phyloP scores from a whole-genome alignment of 2,888 invertebrate genomes.

The Lasius fuliginosus region DNA sequence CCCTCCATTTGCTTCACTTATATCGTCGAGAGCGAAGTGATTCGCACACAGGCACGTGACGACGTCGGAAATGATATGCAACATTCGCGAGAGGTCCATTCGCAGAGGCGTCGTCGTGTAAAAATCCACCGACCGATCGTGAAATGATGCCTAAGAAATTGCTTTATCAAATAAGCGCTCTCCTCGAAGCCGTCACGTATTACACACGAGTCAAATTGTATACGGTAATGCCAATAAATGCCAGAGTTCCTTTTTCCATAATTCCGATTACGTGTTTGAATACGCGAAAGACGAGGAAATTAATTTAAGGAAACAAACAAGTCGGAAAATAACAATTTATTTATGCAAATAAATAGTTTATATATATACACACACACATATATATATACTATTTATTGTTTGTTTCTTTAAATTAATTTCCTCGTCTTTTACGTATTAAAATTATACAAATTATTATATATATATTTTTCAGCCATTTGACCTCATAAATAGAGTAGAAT shows the following conservation, averaged over 20 bases:
- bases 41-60: constrained; percentile 60
- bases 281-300: neutral
- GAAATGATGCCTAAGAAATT: constrained; percentile 29
- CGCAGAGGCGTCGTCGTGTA: neutral
- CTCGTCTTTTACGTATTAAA: too few species aligned
- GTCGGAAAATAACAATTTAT: neutral
- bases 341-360: neutral
- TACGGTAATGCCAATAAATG: constrained; percentile 36
- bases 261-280: constrained; percentile 59
- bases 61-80: constrained; percentile 43
- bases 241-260: constrained; percentile 47
- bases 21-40: constrained; percentile 63
- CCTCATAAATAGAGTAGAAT: too few species aligned
- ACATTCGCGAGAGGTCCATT: constrained; percentile 23
- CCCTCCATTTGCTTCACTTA: constrained; percentile 74
- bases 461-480: too few species aligned
- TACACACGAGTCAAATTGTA: constrained; percentile 9
- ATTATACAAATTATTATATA: too few species aligned
- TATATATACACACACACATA: neutral
- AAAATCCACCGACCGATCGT: neutral
- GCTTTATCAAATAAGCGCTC: constrained; percentile 36
- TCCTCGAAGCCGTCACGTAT: neutral
- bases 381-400: too few species aligned
- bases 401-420: too few species aligned
- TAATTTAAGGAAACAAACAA: neutral